Evolutionary conservation across 2,888 invertebrate species (phyloP).

Genomic region (Hanleya hanleyi): DNA sequence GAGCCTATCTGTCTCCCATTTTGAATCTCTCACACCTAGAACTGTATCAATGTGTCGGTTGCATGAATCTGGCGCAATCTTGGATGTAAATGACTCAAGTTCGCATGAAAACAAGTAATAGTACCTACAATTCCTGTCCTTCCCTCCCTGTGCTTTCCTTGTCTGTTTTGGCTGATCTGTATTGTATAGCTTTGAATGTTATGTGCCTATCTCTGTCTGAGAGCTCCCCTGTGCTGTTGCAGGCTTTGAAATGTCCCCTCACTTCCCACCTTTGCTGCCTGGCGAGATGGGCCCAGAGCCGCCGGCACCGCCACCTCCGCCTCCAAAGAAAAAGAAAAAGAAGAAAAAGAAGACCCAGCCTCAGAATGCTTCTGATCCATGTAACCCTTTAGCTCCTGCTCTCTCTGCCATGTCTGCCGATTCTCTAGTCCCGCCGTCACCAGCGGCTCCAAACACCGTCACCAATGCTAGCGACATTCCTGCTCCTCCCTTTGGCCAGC

Average conservation of each 20-base stretch:
- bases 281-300: background rate
- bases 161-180: no score
- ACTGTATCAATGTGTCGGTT: no score
- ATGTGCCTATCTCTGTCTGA: no score
- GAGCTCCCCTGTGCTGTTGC: conserved; percentile 41
- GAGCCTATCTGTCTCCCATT: no score
- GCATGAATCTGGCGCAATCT: no score
- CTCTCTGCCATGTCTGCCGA: conserved; percentile 19
- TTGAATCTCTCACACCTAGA: no score
- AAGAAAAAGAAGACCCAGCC: background rate
- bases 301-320: background rate
- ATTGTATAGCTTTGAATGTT: no score
- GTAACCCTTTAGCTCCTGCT: background rate
- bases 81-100: no score
- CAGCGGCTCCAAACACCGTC: conserved; percentile 26
- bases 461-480: background rate
- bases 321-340: background rate
- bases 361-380: background rate
- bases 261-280: background rate
- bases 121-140: no score
- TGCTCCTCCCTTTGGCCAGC: no score
- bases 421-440: conserved; percentile 30
- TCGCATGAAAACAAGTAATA: no score
- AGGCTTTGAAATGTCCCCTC: conserved; percentile 54
- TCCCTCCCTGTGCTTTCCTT: no score